Evolutionary conservation across 2,797 vertebrate species (phyloP), one percentile per base, ranked within the genome.

Genomic region (Discoglossus pictus): DNA sequence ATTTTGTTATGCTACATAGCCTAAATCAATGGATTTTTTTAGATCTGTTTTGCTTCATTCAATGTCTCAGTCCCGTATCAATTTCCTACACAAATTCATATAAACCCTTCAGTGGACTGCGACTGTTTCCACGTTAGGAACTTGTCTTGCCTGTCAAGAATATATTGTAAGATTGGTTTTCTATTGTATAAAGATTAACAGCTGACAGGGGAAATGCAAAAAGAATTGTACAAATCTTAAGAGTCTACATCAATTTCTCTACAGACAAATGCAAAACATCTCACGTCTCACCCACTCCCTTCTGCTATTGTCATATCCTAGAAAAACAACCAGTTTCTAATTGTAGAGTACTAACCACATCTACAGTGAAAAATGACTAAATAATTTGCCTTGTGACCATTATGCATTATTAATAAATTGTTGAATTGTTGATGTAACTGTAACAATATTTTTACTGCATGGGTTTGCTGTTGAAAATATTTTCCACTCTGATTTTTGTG

Each of bases 301-400:
- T 79, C 67, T 63, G 44, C 46, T 52, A 61, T 75, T 72, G 75
- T 80, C 82, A 83, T 81, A 76, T 73, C 78, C 76, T 70, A 73
- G 68, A 73, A 74, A 74, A 81, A 82, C 75, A 84, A 81, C n/a
- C 75, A 81, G 76, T 69, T 78, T 81, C 73, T 81, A 84, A 83
- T 76, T 82, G 77, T 80, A 82, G 78, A 63, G 77, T 78, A 25
- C 76, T 69, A 76, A 78, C 76, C 77, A 76, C 86, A 85, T 83
- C 64, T 76, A 80, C 84, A 79, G 76, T 61, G 74, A 59, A 73
- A 75, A 79, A 72, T 75, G 75, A 78, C 75, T 79, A 78, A 82
- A 79, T 83, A 79, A 74, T 76, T 68, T 78, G 65, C 78, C 80
- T 84, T 83, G 77, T 55, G 80, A 71, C 65, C 67, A 60, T 23